These are phyloP conservation scores for Folsomia candida DNA, from an alignment of 2,888 invertebrate genomes.

Conservation along the genomic window DNA sequence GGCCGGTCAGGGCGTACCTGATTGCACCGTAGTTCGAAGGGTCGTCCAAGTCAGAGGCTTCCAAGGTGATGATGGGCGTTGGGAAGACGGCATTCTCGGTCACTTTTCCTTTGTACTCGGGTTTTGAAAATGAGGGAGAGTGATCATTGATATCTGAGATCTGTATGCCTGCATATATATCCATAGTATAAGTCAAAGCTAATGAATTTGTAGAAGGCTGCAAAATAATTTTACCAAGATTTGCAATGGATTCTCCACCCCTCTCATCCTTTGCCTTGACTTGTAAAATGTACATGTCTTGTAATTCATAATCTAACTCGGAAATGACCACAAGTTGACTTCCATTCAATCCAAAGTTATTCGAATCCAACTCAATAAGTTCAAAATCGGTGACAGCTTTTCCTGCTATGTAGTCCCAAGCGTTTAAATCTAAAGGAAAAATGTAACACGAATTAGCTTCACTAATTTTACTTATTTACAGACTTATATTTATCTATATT, in stretches of 20 bases:
- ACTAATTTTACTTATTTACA: no score
- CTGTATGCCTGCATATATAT: slow-evolving; percentile 59
- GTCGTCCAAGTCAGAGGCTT: slow-evolving; percentile 59
- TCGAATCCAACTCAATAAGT: slow-evolving; percentile 39
- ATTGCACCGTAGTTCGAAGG: slow-evolving; percentile 66
- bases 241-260: slow-evolving; percentile 67
- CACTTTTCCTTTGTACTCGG: slow-evolving; percentile 69
- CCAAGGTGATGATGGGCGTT: slow-evolving; percentile 66
- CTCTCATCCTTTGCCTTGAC: slow-evolving; percentile 80
- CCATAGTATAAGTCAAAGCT: no score
- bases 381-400: slow-evolving; percentile 49
- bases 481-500: no score
- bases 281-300: slow-evolving; percentile 75
- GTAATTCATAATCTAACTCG: slow-evolving; percentile 72
- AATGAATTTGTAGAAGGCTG: no score
- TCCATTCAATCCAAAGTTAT: slow-evolving; percentile 44
- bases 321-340: slow-evolving; percentile 42
- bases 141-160: slow-evolving; percentile 76
- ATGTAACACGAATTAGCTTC: no score
- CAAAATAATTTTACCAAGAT: slow-evolving; percentile 58
- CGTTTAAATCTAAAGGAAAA: slow-evolving; percentile 59
- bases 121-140: slow-evolving; percentile 58
- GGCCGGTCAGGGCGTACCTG: slow-evolving; percentile 69
- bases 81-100: slow-evolving; percentile 68
- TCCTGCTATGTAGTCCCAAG: slow-evolving; percentile 69